A percentile compares a stretch with the other conserved stretches of the same genome.
Conservation (phyloP, 2,797 vertebrate species). For the Agapornis canus region DNA sequence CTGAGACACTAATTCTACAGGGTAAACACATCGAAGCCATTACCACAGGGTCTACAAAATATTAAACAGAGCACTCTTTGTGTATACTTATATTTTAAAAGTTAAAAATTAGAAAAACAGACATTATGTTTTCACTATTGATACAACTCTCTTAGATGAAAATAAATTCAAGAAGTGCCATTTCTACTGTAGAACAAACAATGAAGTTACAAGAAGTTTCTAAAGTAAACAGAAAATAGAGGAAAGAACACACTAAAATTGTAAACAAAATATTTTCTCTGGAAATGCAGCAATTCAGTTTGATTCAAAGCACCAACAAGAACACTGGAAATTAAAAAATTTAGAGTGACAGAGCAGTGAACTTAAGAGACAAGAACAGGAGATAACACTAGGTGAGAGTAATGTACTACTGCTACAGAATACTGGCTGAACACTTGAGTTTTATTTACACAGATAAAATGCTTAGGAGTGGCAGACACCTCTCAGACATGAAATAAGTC, state of each 20-base stretch:
- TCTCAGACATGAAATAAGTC: background rate
- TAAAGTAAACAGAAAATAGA: background rate
- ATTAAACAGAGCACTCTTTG: background rate
- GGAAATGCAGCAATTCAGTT: background rate
- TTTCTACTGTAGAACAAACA: background rate
- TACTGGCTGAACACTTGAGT: background rate
- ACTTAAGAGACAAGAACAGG: background rate
- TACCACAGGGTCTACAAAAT: background rate
- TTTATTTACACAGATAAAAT: background rate
- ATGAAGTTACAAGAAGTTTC: background rate
- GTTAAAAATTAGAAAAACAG: background rate
- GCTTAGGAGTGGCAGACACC: background rate
- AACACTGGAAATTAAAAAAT: background rate
- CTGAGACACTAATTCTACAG: background rate
- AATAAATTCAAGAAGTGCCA: background rate
- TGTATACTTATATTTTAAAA: background rate
- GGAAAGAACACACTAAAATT: background rate
- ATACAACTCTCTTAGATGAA: background rate
- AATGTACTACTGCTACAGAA: background rate
- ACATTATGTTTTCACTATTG: background rate
- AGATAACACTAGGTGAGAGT: background rate
- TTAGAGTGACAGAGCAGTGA: background rate
- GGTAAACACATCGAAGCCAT: background rate
- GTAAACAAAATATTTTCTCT: background rate
- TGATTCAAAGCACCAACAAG: background rate